phyloP scores from a whole-genome alignment of 2,888 invertebrate genomes.

The Sturmia bella region DNA sequence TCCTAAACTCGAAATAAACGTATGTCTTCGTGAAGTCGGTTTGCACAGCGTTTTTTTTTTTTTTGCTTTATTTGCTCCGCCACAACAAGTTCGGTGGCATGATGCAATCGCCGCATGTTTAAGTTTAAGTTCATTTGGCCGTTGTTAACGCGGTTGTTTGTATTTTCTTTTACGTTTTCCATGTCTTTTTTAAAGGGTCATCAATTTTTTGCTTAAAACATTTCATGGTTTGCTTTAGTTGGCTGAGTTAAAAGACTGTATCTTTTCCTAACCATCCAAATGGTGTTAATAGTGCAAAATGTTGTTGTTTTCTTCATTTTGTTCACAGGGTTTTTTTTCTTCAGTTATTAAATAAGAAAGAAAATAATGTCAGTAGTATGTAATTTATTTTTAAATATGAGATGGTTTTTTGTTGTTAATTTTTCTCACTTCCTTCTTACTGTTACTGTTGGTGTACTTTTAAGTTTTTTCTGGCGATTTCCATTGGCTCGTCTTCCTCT shows the following conservation, averaged over 20 bases:
- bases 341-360: conserved; percentile 11
- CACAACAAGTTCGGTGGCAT: conserved; percentile 24
- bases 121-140: conserved; percentile 66
- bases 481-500: not conserved
- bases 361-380: conserved; percentile 7
- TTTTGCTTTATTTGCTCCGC: not conserved
- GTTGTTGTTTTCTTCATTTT: conserved; percentile 24
- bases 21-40: not conserved
- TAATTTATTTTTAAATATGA: conserved; percentile 35
- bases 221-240: conserved; percentile 13
- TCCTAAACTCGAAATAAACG: not conserved
- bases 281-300: conserved; percentile 64
- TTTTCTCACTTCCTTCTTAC: conserved; percentile 19
- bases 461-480: conserved; percentile 23
- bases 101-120: conserved; percentile 64
- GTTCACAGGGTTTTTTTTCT: conserved; percentile 5
- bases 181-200: conserved; percentile 48
- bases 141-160: conserved; percentile 52
- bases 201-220: conserved; percentile 18
- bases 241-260: not conserved
- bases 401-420: conserved; percentile 4
- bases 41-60: not conserved
- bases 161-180: conserved; percentile 15
- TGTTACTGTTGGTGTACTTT: not conserved
- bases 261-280: conserved; percentile 26